phyloP scores from a whole-genome alignment of 2,888 invertebrate genomes.

The Drosophila phalerata region DNA sequence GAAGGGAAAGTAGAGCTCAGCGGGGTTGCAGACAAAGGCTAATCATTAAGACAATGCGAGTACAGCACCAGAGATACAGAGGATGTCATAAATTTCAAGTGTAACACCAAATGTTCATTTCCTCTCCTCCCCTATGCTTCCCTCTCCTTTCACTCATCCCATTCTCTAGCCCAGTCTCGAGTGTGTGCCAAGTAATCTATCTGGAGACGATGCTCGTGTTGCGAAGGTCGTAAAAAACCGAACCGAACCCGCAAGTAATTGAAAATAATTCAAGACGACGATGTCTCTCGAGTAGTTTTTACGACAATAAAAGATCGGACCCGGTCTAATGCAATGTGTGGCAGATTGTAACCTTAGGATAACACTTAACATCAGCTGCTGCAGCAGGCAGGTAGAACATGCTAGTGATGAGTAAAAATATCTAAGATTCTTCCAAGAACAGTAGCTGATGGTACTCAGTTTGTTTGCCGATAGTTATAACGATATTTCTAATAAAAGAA shows the following conservation, averaged over 20 bases:
- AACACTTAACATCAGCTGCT: conserved; percentile 51
- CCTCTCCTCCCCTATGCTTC: neutral
- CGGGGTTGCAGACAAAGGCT: conserved; percentile 68
- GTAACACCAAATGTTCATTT: conserved; percentile 72
- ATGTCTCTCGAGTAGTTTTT: conserved; percentile 53
- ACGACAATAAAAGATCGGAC: conserved; percentile 41
- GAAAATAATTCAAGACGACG: conserved; percentile 68
- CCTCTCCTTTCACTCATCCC: conserved; percentile 5
- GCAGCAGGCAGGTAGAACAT: conserved; percentile 22
- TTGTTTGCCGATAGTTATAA: neutral
- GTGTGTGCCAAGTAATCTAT: conserved; percentile 31
- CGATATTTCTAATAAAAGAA: neutral
- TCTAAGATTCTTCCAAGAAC: conserved; percentile 9
- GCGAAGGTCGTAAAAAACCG: conserved; percentile 64
- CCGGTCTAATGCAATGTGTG: conserved; percentile 36
- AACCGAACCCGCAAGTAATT: conserved; percentile 74
- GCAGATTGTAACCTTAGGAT: conserved; percentile 44
- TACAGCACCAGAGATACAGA: conserved; percentile 47
- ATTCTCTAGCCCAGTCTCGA: conserved; percentile 10
- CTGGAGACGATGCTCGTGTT: conserved; percentile 29
- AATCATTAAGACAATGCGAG: conserved; percentile 73
- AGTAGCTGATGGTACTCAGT: conserved; percentile 8
- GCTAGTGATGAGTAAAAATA: conserved; percentile 2
- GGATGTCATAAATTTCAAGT: conserved; percentile 82
- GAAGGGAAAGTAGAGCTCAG: conserved; percentile 76